These are phyloP conservation scores for Gobius niger DNA, from an alignment of 2,113 vertebrate genomes.

Conservation along the genomic window DNA sequence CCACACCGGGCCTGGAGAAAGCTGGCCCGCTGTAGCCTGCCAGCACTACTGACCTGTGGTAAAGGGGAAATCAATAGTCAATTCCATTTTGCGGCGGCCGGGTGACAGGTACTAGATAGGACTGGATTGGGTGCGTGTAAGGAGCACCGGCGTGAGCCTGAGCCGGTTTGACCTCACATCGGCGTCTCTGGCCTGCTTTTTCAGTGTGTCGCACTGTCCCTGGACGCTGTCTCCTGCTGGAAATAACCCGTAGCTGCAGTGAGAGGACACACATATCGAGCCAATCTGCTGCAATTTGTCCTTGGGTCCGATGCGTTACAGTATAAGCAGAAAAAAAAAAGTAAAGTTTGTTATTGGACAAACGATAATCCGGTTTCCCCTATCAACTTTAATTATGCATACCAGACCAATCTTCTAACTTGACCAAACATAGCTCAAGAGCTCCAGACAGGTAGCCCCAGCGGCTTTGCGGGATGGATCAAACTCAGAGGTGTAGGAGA, in stretches of 20 bases:
- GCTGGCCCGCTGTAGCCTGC: conserved; percentile 48
- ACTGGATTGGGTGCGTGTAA: conserved; percentile 78
- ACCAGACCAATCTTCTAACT: too few species aligned
- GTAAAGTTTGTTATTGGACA: too few species aligned
- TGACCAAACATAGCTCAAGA: too few species aligned
- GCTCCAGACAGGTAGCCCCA: too few species aligned
- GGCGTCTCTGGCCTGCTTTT: background rate
- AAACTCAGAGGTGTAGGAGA: too few species aligned
- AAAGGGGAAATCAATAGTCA: conserved; percentile 82
- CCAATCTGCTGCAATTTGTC: too few species aligned
- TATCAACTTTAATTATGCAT: too few species aligned
- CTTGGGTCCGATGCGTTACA: too few species aligned
- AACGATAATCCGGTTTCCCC: too few species aligned
- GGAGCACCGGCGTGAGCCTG: conserved; percentile 68
- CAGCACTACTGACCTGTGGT: conserved; percentile 72
- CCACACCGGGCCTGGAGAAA: conserved; percentile 33
- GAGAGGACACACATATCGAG: background rate
- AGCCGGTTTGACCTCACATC: conserved; percentile 51
- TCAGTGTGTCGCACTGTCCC: conserved; percentile 14
- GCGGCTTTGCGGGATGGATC: too few species aligned
- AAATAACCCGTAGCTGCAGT: conserved; percentile 10
- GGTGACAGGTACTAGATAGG: conserved; percentile 81
- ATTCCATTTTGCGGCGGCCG: conserved; percentile 77
- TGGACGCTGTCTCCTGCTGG: conserved; percentile 24
- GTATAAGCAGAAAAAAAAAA: too few species aligned